Base-by-base conservation (phyloP, 1,140 invertebrate species). In the Drosophila nebulosa region DNA sequence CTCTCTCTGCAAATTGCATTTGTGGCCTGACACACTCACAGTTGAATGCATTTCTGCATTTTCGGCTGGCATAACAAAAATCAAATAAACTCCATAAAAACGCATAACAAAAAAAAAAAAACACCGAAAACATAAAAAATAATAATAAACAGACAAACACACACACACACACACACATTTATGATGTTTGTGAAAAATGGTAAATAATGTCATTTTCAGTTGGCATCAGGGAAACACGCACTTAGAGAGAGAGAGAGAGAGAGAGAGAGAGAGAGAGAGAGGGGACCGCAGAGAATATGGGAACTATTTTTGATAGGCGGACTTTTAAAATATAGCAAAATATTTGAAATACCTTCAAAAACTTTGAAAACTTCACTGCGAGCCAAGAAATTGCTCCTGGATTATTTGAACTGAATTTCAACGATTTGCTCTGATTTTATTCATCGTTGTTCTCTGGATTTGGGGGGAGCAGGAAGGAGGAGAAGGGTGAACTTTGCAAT, bases 1-100 rank as follows among this genome's bases (percentile, higher is more conserved):
- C 51, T 62, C 73, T 59, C 55, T 46, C 63, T 52, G 66, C 62
- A 85, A 85, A 85, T 86, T 85, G 80, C 81, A 88, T 85, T 88
- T 88, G 81, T 64, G 64, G 74, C 80, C 86, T 74, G 81, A 86
- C 81, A 88, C 81, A 81, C 78, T 85, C 78, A 79, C 80, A 85
- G 78, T 69, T 81, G 78, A 85, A 86, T 74, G 80, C 80, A 65
- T 69, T 69, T 64, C 53, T 46, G 64, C 68, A 71, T 74, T 74
- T 71, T 63, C 67, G 56, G 26, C 42, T 58, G 57, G 53, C 52
- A 70, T 42, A 62, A 52, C 70, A 67, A 56, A 88, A 81, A 83
- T 83, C 79, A 79, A 79, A 83, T 83, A 79, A 84, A 79, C 51
- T 68, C 67, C 52, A 55, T 30, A 32, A 55, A 46, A 18, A 46